Evolutionary conservation across 1,140 invertebrate genomes (phyloP), one percentile per base, ranked within the genome.

Genomic region (Drosophila miranda): DNA sequence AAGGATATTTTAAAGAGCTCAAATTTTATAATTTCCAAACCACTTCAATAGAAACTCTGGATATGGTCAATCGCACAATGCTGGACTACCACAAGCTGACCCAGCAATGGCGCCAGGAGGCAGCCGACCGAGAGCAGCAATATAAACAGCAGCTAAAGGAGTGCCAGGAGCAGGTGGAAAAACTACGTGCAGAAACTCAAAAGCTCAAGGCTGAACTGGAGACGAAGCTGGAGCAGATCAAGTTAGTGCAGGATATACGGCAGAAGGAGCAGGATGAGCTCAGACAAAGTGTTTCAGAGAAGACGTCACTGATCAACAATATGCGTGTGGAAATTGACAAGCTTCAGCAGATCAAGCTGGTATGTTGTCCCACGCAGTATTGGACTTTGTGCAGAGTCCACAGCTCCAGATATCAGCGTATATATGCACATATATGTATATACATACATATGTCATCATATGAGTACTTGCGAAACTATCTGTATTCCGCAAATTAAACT

Each of bases 21-120:
- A 1, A 26, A 1, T 14, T 26, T 16, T 23, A 8, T 6, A 43
- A 38, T 16, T 38, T 2, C 6, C 19, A 7, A 30, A 7, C 2
- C 0, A 13, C 23, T 30, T 1, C 41, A 51, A 38, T 83, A 86
- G 94, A 94, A 69, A 94, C 94, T 0, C 84, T 95, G 34, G 92
- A 93, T n/a, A 92, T 93, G 63, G 95, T 95, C 53, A 95, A 95
- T 71, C 86, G 92, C 21, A 93, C 93, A 0, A 93, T 95, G 92
- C 93, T 93, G 63, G 91, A 94, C 54, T 94, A 95, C 75, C 94
- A 95, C 58, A 91, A 92, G 55, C 91, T 92, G 9, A 92, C 95
- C 5, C 91, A 92, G 0, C 91, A 91, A 1, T 95, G 94, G 91
- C 94, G 94, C 55, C 92, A 93, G 7, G 93, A 95, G 56, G 92